Evolutionary conservation across 1,140 invertebrate genomes (phyloP), one percentile per base, ranked within the genome.

Genomic region (Halictus rubicundus): DNA sequence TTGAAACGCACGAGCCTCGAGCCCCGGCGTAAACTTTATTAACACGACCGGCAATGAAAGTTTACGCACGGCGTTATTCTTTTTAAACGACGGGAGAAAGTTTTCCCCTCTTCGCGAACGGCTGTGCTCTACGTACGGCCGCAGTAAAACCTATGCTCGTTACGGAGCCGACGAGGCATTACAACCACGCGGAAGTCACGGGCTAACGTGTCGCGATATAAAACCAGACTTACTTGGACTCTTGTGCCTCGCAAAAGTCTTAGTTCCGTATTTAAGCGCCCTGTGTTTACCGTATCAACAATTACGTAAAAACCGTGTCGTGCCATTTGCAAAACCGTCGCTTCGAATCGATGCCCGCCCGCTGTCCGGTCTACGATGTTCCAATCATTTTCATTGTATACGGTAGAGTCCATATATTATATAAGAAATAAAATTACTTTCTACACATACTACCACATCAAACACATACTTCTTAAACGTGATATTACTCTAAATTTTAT

Each of bases 1-100:
- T 78, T 78, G 76, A 72, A 78, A 78, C 69, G 14, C 76, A 78
- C 60, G 76, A 23, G 32, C 16, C 23, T 9, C 42, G 0, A 60
- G 4, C 21, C 19, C 14, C 21, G 68, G 27, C 16, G 46, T 37
- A 12, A 25, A 78, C 68, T 78, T 78, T 78, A 78, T 78, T 78
- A 78, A 72, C 68, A 57, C 76, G 46, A 10, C 14, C 68, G 68
- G 60, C 69, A 72, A 78, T 78, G 68, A 72, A 78, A 78, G 68
- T 78, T 78, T 78, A 78, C 76, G 69, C 60, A 23, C 59, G 37
- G 46, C 25, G 76, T 72, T 72, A 65, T 57, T 78, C 76, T 42
- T 72, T 72, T 72, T 46, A 72, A 72, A 72, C 76, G 76, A 23
- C 32, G 60, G 10, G 76, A 72, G 76, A 78, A 65, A 72, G 60